Evolutionary conservation across 1,140 invertebrate species (phyloP).

Genomic region (Eufriesea mexicana): DNA sequence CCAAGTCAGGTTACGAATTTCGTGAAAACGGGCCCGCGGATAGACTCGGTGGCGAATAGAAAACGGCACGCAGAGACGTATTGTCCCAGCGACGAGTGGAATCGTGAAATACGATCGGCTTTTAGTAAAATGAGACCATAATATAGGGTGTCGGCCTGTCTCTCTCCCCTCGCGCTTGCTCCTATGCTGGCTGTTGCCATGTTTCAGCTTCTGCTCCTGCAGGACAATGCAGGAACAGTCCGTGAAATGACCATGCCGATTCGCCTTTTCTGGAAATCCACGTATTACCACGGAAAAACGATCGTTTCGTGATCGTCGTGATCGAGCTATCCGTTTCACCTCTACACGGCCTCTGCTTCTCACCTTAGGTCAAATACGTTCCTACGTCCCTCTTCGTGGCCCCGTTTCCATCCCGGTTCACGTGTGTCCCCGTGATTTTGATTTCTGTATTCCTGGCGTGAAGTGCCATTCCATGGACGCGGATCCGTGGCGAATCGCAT

Average conservation of each 20-base stretch:
- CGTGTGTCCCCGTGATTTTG: constrained; percentile 1
- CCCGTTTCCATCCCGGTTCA: neutral
- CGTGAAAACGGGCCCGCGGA: constrained; percentile 52
- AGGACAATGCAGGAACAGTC: constrained; percentile 57
- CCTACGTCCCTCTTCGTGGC: too few species aligned
- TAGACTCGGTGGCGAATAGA: constrained; percentile 49
- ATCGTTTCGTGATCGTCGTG: neutral
- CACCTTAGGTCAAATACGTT: neutral
- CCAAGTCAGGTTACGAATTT: constrained; percentile 68
- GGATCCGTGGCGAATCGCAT: constrained; percentile 20
- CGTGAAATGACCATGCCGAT: constrained; percentile 73
- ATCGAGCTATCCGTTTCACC: neutral
- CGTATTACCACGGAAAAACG: constrained; percentile 22
- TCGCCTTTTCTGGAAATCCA: constrained; percentile 49
- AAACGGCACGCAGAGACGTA: constrained; percentile 67
- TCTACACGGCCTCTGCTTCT: neutral
- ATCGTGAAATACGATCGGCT: constrained; percentile 80
- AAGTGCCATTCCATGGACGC: constrained; percentile 20
- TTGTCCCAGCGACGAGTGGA: constrained; percentile 73
- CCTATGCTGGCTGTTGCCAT: neutral
- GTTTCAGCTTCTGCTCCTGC: constrained; percentile 25
- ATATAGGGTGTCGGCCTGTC: constrained; percentile 72
- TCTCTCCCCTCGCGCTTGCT: constrained; percentile 9
- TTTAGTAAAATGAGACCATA: constrained; percentile 81
- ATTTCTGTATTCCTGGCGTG: constrained; percentile 42